Evolutionary conservation across 1,140 invertebrate species (phyloP).

Genomic region (Musca domestica): DNA sequence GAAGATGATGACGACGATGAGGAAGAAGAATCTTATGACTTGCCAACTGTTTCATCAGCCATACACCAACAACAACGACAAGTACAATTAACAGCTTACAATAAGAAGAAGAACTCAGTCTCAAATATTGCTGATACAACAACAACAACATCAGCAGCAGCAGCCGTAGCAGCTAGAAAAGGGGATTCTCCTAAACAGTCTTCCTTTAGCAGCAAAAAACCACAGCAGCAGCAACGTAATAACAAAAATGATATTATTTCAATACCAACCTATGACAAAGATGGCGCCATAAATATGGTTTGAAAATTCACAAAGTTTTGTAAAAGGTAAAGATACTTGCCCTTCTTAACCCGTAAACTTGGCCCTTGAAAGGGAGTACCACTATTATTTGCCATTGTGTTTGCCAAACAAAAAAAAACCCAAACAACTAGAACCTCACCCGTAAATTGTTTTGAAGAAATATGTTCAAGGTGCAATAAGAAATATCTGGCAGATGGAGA

Average conservation of each 20-base stretch:
- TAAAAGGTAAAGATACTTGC: not conserved
- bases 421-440: not conserved
- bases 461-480: too few species aligned
- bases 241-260: slow-evolving; percentile 47
- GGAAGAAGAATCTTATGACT: slow-evolving; percentile 30
- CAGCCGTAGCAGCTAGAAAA: slow-evolving; percentile 10
- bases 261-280: slow-evolving; percentile 50
- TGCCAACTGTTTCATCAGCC: slow-evolving; percentile 9
- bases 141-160: slow-evolving; percentile 28
- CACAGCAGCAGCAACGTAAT: slow-evolving; percentile 2
- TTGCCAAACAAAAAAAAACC: not conserved
- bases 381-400: slow-evolving; percentile 13
- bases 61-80: slow-evolving; percentile 16
- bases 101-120: too few species aligned
- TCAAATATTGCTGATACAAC: too few species aligned
- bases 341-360: too few species aligned
- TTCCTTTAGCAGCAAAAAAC: slow-evolving; percentile 7
- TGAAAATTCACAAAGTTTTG: slow-evolving; percentile 28
- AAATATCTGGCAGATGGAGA: too few species aligned
- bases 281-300: slow-evolving; percentile 51
- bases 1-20: slow-evolving; percentile 29
- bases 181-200: not conserved
- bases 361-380: not conserved
- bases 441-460: not conserved
- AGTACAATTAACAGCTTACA: not conserved